These are phyloP conservation scores for Cremastinae sp. DNA, from an alignment of 2,888 invertebrate species.

Conservation along the genomic window DNA sequence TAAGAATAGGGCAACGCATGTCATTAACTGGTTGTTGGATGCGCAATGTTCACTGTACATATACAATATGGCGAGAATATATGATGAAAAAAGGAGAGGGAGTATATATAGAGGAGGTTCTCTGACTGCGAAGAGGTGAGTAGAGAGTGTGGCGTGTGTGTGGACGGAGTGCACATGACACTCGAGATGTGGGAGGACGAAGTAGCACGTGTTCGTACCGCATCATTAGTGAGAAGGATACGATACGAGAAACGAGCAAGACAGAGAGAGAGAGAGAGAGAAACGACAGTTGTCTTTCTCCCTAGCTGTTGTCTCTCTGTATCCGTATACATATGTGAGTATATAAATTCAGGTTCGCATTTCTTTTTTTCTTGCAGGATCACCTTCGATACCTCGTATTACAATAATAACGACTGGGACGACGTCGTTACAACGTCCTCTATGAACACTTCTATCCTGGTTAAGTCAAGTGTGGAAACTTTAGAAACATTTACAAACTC, in stretches of 20 bases:
- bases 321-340: no score
- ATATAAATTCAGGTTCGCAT: no score
- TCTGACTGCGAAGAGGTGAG: background rate
- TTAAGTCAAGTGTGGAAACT: conserved; percentile 3
- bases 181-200: conserved; percentile 69
- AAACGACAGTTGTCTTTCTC: no score
- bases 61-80: no score
- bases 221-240: conserved; percentile 71
- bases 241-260: conserved; percentile 54
- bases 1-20: no score
- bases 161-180: conserved; percentile 65
- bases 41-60: no score
- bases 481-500: conserved; percentile 21
- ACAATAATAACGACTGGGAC: conserved; percentile 32
- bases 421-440: conserved; percentile 38
- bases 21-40: no score
- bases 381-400: conserved; percentile 33
- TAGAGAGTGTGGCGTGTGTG: background rate
- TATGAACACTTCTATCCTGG: conserved; percentile 22
- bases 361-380: no score
- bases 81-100: no score
- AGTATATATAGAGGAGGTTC: no score
- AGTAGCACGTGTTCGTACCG: conserved; percentile 71
- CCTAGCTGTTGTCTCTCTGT: no score
- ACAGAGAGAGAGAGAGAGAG: conserved; percentile 43